Conservation (phyloP, 2,888 invertebrate genomes). For the Pantelozetes paolii region DNA sequence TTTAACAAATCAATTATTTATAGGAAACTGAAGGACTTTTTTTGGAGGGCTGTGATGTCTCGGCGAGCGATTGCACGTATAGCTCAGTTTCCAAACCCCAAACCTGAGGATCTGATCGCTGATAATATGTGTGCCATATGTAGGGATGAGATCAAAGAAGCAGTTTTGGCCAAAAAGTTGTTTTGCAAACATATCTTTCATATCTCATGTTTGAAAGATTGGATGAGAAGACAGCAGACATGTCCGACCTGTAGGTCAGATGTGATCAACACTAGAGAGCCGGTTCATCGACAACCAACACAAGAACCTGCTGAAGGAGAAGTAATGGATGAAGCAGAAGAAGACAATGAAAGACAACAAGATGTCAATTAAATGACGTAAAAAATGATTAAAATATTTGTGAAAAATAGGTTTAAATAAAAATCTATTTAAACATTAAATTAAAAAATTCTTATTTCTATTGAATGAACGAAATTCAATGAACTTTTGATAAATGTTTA, state of each 20-base stretch:
- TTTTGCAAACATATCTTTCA: constrained; percentile 99
- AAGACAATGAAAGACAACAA: too few relatives aligned
- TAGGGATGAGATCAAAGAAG: constrained; percentile 68
- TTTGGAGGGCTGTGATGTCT: neutral
- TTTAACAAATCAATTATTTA: neutral
- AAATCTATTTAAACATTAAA: too few relatives aligned
- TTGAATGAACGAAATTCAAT: too few relatives aligned
- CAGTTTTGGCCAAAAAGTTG: constrained; percentile 74
- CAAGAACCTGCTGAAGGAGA: too few relatives aligned
- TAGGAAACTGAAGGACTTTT: neutral
- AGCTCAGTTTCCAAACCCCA: constrained; percentile 72
- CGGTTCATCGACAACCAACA: too few relatives aligned
- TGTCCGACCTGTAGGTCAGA: constrained; percentile 97
- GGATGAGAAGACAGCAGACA: constrained; percentile 99
- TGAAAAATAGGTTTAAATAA: too few relatives aligned
- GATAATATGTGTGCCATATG: constrained; percentile 99
- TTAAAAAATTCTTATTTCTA: too few relatives aligned
- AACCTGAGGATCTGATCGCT: constrained; percentile 81
- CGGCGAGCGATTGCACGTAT: neutral
- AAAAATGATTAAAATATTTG: too few relatives aligned
- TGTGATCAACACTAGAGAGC: too few relatives aligned
- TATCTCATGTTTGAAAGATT: constrained; percentile 90
- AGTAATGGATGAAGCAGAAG: too few relatives aligned
- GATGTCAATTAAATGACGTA: too few relatives aligned
- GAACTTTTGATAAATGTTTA: too few relatives aligned